phyloP scores from a whole-genome alignment of 2,888 invertebrate genomes.

The Stenchaetothrips biformis region DNA sequence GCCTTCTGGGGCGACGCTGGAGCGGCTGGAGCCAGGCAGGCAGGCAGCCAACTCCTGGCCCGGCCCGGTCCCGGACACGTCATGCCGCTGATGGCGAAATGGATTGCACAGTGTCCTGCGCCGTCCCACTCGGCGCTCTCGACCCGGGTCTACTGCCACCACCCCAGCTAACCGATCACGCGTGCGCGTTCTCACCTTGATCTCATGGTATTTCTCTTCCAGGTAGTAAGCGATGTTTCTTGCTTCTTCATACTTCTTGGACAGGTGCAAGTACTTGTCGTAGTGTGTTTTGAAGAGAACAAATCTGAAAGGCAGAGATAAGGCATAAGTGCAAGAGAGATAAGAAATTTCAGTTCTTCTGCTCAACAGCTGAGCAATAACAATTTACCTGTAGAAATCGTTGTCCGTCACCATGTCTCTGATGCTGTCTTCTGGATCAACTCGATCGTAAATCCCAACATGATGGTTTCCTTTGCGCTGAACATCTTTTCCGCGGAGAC shows the following conservation, averaged over 20 bases:
- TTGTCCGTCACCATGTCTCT: constrained; percentile 59
- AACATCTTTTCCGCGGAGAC: constrained; percentile 40
- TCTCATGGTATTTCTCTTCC: constrained; percentile 61
- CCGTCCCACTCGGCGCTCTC: too few relatives aligned
- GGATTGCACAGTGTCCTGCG: too few relatives aligned
- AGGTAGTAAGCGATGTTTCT: constrained; percentile 57
- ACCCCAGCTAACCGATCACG: too few relatives aligned
- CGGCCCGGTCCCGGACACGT: too few relatives aligned
- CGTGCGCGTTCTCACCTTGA: constrained; percentile 50
- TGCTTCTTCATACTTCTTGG: constrained; percentile 59
- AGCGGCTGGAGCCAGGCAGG: too few relatives aligned
- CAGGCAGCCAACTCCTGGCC: too few relatives aligned
- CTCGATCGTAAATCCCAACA: constrained; percentile 49
- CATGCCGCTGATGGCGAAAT: too few relatives aligned
- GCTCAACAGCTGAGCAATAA: not conserved
- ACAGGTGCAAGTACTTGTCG: constrained; percentile 57
- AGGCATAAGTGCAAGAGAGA: constrained; percentile 30
- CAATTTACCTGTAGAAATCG: constrained; percentile 55
- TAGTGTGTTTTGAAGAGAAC: constrained; percentile 60
- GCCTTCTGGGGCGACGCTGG: too few relatives aligned
- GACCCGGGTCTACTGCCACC: too few relatives aligned
- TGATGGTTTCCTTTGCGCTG: constrained; percentile 44
- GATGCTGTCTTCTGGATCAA: constrained; percentile 60
- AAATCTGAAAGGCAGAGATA: constrained; percentile 49
- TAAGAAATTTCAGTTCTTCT: not conserved